Percentiles rank a stretch among this genome's conserved stretches.
Evolutionary conservation across 2,113 vertebrate species (phyloP).

Genomic region (Amazona vittata): DNA sequence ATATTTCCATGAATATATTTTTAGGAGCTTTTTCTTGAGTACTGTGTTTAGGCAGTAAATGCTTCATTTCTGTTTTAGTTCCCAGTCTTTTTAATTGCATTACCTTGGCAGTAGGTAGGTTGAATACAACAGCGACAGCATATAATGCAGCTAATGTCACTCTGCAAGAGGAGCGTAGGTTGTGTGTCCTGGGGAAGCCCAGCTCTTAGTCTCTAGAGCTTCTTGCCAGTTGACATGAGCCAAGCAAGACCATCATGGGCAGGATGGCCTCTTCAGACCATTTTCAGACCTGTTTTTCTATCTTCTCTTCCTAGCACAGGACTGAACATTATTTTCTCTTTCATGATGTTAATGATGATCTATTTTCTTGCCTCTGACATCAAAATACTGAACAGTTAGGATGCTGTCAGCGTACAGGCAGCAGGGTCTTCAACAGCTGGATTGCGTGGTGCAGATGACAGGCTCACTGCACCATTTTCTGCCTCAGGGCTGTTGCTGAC

Average conservation of each 20-base stretch:
- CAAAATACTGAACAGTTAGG: background rate
- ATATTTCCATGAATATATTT: background rate
- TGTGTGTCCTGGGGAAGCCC: background rate
- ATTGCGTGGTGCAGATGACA: accelerated
- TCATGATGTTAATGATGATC: background rate
- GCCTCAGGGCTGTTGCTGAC: background rate
- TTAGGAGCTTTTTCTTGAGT: background rate
- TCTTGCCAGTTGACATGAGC: background rate
- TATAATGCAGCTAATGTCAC: background rate
- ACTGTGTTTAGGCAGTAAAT: background rate
- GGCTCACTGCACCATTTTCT: background rate
- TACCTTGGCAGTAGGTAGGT: background rate
- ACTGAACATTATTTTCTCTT: background rate
- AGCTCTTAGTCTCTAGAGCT: background rate
- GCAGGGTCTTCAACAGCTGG: too few relatives aligned
- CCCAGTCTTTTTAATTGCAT: background rate
- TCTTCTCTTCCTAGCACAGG: background rate
- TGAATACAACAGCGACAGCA: background rate
- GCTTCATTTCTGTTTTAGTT: background rate
- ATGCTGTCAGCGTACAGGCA: background rate
- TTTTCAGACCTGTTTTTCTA: background rate
- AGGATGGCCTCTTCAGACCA: background rate
- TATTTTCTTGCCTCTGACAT: background rate
- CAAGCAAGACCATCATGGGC: background rate
- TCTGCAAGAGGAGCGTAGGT: background rate